Base-by-base conservation (phyloP, 2,113 vertebrate genomes). In the Cochlearius cochlearius region DNA sequence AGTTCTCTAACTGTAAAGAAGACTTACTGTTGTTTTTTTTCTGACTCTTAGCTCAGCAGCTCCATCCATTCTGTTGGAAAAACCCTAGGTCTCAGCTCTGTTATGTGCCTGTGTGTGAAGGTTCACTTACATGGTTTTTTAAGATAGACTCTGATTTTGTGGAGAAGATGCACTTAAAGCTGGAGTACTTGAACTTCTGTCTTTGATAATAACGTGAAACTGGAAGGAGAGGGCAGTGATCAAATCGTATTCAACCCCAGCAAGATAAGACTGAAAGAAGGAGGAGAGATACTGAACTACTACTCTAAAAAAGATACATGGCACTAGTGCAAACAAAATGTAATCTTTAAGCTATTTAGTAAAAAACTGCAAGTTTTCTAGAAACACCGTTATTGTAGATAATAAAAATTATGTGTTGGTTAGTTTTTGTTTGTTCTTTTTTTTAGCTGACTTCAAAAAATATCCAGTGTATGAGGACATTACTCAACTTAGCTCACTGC, bases 391-490 rank as follows among this genome's bases (percentile, higher is more conserved):
- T 25, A 11, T 14, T 82, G 12, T 56, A 64, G 36, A 45, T 72
- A 68, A 56, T 75, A 52, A 90, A 43, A 90, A 76, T 27, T 15
- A 2, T 34, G 17, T 90, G 36, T 8, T 60, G 3, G 0, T 30
- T 81, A 77, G 25, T 25, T 25, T 50, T 50, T 11, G 26, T 4
- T 16, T 9, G 49, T 43, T 12, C 29, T 53, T 30, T 55, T 55
- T 21, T 26, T 5, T 93, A 99, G 99, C 98, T 99, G 79, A 99
- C 99, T 36, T 99, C 99, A 71, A 99, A 99, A 98, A 99, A 99
- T 97, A 99, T 99, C 96, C 99, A 99, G 97, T 99, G 99, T 96
- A 99, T 99, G 99, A 98, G 99, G 73, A 99, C 99, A 4, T 98
- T 99, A 88, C 97, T 99, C 96, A 99, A 99, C 88, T 97, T 99